Conservation (phyloP, 1,140 invertebrate species). For the Lithobius niger region DNA sequence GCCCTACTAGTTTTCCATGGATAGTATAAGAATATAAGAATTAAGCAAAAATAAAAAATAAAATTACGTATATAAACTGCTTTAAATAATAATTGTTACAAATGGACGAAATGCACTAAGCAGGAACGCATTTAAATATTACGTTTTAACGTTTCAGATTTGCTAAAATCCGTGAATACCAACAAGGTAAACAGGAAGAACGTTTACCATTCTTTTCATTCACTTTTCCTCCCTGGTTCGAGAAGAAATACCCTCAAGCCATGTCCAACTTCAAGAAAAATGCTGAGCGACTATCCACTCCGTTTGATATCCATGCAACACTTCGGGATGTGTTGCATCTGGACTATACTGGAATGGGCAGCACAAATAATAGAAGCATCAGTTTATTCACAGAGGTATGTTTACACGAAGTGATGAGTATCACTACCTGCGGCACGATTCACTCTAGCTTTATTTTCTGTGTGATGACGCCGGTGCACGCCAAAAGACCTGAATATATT, state of each 20-base stretch:
- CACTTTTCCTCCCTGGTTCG: conserved; percentile 52
- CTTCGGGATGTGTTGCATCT: conserved; percentile 47
- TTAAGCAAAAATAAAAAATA: no score
- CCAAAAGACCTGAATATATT: no score
- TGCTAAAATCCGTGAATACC: conserved; percentile 53
- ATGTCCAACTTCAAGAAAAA: conserved; percentile 51
- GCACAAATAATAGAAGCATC: conserved; percentile 44
- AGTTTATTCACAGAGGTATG: conserved; percentile 54
- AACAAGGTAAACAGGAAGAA: conserved; percentile 82
- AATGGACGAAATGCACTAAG: no score
- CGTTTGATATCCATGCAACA: conserved; percentile 66
- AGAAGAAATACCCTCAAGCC: conserved; percentile 42
- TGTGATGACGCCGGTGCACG: no score
- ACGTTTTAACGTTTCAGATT: conserved; percentile 46
- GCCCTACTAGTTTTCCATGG: no score
- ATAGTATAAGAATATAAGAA: no score
- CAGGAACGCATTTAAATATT: no score
- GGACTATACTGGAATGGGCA: conserved; percentile 32
- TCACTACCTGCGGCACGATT: not conserved
- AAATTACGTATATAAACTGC: no score
- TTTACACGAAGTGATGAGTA: not conserved
- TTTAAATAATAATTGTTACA: no score
- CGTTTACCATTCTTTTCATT: conserved; percentile 71
- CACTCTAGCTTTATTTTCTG: conserved; percentile 3
- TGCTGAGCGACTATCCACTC: conserved; percentile 51